Percentiles rank a stretch among this genome's conserved stretches.
These are phyloP conservation scores for Delichon dasypus DNA, from an alignment of 2,797 vertebrate genomes.

Conservation along the genomic window DNA sequence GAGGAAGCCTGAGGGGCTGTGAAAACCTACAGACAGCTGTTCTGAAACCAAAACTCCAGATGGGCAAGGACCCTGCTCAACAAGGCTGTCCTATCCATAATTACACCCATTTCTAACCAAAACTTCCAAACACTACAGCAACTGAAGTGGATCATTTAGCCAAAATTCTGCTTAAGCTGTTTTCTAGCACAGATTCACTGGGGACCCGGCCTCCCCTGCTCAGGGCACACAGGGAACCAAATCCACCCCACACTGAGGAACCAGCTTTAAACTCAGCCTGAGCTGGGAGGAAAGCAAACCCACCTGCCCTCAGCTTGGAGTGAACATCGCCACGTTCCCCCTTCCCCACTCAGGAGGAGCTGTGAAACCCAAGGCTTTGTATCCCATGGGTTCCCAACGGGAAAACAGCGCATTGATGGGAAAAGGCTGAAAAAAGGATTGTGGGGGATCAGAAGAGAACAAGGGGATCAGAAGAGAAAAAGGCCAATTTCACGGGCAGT, in stretches of 20 bases:
- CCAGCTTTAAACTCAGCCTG: not conserved
- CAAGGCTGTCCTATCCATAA: not conserved
- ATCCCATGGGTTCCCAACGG: not conserved
- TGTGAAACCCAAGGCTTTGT: not conserved
- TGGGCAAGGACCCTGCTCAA: not conserved
- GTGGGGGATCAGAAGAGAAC: not conserved
- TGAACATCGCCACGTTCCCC: not conserved
- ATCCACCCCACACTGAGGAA: not conserved
- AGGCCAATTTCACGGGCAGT: not conserved
- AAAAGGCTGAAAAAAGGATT: not conserved
- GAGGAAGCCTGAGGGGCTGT: not conserved
- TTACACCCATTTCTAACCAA: not conserved
- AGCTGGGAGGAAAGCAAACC: not conserved
- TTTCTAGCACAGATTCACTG: not conserved
- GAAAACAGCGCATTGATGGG: not conserved
- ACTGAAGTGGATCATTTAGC: not conserved
- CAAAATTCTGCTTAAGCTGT: not conserved
- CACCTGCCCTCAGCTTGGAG: no score
- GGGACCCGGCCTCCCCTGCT: not conserved
- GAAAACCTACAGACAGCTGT: not conserved
- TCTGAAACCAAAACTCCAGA: not conserved
- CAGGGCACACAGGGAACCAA: not conserved
- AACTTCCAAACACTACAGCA: not conserved
- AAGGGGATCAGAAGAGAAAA: not conserved
- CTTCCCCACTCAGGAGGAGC: not conserved